phyloP scores from a whole-genome alignment of 2,113 vertebrate genomes.

The Corapipo altera region DNA sequence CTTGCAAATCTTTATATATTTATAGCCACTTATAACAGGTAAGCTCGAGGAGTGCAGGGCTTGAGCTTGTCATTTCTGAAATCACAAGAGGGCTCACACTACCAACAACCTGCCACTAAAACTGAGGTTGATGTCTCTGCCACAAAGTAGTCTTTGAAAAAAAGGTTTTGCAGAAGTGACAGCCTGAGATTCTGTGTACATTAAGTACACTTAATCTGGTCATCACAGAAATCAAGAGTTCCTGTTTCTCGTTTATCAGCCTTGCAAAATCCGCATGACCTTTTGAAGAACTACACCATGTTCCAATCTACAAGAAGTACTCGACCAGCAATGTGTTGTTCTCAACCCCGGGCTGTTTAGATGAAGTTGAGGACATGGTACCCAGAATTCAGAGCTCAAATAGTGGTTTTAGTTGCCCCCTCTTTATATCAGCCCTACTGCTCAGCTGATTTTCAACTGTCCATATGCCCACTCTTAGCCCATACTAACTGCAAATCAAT shows the following conservation, averaged over 20 bases:
- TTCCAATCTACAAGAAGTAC: background rate
- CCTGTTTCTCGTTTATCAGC: background rate
- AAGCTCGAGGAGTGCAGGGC: background rate
- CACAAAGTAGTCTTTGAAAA: background rate
- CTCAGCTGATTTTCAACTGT: background rate
- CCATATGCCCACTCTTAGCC: background rate
- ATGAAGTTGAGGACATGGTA: background rate
- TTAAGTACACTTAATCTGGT: background rate
- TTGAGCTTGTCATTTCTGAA: background rate
- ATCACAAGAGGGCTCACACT: background rate
- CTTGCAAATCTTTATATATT: background rate
- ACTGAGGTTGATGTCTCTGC: background rate
- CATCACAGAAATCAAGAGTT: background rate
- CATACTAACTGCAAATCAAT: background rate
- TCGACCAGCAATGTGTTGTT: background rate
- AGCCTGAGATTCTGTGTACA: background rate
- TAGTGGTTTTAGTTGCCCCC: fast-evolving
- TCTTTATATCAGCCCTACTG: background rate
- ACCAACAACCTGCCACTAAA: background rate
- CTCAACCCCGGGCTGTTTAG: background rate
- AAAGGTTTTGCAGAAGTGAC: background rate
- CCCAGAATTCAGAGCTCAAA: background rate
- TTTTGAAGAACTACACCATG: background rate
- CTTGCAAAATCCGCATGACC: background rate
- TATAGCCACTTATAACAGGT: background rate